Percentiles rank a stretch among this genome's conserved stretches.
phyloP scores from a whole-genome alignment of 1,140 invertebrate genomes.

The Trichomalopsis sarcophagae region DNA sequence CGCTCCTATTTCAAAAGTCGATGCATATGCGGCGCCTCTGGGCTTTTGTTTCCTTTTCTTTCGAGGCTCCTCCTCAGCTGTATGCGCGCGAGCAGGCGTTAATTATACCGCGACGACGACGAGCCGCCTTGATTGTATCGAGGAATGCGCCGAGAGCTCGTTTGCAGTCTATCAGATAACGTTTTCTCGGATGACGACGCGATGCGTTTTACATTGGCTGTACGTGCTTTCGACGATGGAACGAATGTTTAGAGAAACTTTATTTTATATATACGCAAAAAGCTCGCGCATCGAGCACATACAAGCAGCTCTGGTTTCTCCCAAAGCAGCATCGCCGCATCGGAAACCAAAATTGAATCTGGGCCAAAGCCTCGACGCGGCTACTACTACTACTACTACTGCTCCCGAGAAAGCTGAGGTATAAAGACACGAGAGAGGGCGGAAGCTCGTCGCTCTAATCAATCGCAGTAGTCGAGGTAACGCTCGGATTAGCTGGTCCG shows the following conservation, averaged over 20 bases:
- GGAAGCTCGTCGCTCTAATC: neutral
- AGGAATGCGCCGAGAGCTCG: neutral
- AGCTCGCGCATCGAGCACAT: neutral
- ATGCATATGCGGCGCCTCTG: neutral
- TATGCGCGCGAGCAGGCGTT: neutral
- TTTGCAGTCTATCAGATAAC: neutral
- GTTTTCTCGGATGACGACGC: neutral
- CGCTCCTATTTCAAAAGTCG: constrained; percentile 32
- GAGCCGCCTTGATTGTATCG: neutral
- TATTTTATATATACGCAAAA: neutral
- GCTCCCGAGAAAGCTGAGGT: constrained; percentile 9
- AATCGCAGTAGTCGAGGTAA: neutral
- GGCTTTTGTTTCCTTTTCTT: neutral
- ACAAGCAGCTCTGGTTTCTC: constrained; percentile 2
- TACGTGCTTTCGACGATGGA: too few species aligned
- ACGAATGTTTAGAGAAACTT: too few species aligned
- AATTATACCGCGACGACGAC: neutral
- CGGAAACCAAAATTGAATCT: constrained; percentile 45
- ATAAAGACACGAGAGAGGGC: neutral
- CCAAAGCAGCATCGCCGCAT: neutral
- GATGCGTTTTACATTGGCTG: too few species aligned
- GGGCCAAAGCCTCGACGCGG: constrained; percentile 25
- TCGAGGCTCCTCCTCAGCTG: neutral
- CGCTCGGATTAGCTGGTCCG: neutral
- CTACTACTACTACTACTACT: neutral